Conservation (phyloP, 2,113 vertebrate species). For the Pituophis catenifer region DNA sequence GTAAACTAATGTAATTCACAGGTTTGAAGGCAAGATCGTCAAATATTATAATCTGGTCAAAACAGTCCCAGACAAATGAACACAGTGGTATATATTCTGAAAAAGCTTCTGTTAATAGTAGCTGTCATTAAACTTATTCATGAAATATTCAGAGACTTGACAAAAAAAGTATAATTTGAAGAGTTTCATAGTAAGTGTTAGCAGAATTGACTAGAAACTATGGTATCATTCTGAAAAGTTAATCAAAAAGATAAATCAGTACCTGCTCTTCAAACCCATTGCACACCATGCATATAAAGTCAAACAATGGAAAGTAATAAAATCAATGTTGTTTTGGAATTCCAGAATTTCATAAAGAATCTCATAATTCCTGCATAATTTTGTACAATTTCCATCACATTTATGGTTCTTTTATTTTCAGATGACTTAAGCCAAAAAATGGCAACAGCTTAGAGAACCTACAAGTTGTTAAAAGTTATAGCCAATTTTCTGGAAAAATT, state of each 20-base stretch:
- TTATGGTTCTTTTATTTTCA: constrained; percentile 79
- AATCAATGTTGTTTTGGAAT: constrained; percentile 46
- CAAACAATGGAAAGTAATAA: constrained; percentile 40
- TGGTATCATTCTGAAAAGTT: constrained; percentile 56
- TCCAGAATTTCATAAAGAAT: constrained; percentile 68
- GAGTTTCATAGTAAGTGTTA: constrained; percentile 44
- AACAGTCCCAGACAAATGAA: constrained; percentile 59
- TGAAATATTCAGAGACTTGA: constrained; percentile 21
- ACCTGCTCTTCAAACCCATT: constrained; percentile 12
- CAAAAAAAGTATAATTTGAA: constrained; percentile 52
- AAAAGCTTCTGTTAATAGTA: constrained; percentile 40
- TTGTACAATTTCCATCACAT: constrained; percentile 72
- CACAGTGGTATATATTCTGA: constrained; percentile 1
- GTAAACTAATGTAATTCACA: constrained; percentile 62
- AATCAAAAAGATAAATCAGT: constrained; percentile 41
- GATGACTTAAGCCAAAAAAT: constrained; percentile 76
- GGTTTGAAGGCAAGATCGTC: constrained; percentile 54
- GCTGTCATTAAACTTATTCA: constrained; percentile 46
- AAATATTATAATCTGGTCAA: constrained; percentile 61
- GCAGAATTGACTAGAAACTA: constrained; percentile 45
- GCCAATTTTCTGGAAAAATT: constrained; percentile 83
- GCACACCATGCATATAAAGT: constrained; percentile 12
- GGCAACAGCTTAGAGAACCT: constrained; percentile 79
- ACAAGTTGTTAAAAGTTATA: constrained; percentile 83
- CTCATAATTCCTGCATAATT: constrained; percentile 65